These are phyloP conservation scores for Rhinolophus sinicus DNA, from an alignment of 2,113 vertebrate genomes.

Conservation along the genomic window DNA sequence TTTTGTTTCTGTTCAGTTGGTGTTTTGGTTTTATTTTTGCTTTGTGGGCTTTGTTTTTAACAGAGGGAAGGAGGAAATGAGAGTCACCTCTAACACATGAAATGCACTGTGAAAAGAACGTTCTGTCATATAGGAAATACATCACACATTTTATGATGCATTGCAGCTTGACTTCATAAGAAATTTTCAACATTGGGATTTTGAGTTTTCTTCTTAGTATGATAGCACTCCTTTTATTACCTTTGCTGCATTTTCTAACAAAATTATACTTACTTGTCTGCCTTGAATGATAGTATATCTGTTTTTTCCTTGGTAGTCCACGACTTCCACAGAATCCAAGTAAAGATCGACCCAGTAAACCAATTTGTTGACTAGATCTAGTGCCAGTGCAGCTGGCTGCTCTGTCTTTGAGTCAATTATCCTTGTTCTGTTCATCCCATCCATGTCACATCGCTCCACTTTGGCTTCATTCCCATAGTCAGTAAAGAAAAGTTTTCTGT, in stretches of 20 bases:
- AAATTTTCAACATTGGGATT: not conserved
- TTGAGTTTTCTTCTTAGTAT: not conserved
- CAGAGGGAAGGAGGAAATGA: not conserved
- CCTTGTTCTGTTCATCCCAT: conserved; percentile 94
- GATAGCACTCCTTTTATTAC: not conserved
- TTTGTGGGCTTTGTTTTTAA: not conserved
- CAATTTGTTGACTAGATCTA: conserved; percentile 95
- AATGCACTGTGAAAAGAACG: not conserved
- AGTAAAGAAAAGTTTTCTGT: conserved; percentile 98
- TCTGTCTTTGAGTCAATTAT: conserved; percentile 94
- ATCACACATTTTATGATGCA: not conserved
- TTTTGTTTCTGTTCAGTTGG: not conserved
- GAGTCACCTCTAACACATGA: not conserved
- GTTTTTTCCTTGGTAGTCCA: conserved; percentile 95
- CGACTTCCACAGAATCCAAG: conserved; percentile 95
- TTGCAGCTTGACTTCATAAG: not conserved
- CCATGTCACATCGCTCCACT: conserved; percentile 97
- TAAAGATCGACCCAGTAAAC: conserved; percentile 98
- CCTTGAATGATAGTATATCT: conserved; percentile 93
- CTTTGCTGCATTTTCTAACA: conserved; percentile 42
- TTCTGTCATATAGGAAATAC: not conserved
- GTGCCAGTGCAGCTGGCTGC: conserved; percentile 93
- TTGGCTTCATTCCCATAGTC: conserved; percentile 96
- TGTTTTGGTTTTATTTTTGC: not conserved
- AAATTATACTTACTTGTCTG: conserved; percentile 90